Evolutionary conservation across 35 echinoderm and acorn worm genomes (phyloP).

Genomic region (Stichopus chloronotus): DNA sequence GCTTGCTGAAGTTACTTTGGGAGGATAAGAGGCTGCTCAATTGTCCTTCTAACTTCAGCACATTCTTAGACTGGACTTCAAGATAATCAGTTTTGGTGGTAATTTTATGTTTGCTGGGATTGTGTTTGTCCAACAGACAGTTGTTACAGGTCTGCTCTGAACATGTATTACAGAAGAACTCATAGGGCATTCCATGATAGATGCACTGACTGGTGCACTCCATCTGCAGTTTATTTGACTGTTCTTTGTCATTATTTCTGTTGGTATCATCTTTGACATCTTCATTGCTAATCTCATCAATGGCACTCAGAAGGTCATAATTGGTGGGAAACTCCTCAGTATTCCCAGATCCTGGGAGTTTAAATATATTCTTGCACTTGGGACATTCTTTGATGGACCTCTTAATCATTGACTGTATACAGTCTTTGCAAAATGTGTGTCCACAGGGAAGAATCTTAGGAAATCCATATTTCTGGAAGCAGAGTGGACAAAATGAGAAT

Average conservation of each 20-base stretch:
- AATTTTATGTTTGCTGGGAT: no score
- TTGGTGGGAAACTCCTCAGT: no score
- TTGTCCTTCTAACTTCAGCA: neutral
- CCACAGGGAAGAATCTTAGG: constrained; percentile 19
- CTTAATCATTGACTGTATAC: neutral
- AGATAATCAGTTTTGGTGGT: no score
- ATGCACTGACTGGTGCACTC: no score
- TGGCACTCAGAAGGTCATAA: no score
- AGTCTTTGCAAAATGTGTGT: neutral
- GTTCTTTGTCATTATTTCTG: no score
- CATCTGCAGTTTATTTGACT: no score
- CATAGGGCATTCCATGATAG: no score
- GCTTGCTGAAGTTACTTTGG: neutral
- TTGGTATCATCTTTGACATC: neutral
- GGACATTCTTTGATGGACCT: neutral
- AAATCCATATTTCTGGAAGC: neutral
- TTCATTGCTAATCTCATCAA: no score
- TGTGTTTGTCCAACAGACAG: neutral
- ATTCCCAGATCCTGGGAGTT: neutral
- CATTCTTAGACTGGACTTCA: neutral
- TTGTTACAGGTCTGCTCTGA: no score
- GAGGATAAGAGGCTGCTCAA: no score
- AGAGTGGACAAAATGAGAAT: neutral
- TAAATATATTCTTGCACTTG: neutral
- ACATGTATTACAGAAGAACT: no score